Evolutionary conservation across 2,113 vertebrate genomes (phyloP).

Genomic region (Hystrix cristata): DNA sequence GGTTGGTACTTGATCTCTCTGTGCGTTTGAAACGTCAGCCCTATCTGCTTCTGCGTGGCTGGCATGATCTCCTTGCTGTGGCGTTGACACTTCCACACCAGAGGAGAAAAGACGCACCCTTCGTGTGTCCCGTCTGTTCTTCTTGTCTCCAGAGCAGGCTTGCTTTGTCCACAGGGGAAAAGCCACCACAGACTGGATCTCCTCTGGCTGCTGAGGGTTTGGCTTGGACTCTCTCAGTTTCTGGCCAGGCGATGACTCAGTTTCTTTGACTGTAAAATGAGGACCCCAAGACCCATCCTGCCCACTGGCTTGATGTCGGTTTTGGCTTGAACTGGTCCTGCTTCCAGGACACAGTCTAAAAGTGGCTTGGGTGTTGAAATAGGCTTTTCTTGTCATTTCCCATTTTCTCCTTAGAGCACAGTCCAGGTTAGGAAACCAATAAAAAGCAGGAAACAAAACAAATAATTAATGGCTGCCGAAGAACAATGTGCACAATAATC

Average conservation of each 20-base stretch:
- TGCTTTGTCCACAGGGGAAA: slow-evolving; percentile 73
- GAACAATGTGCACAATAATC: not conserved
- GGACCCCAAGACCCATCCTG: not conserved
- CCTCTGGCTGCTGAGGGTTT: not conserved
- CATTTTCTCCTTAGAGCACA: slow-evolving; percentile 14
- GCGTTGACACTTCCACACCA: slow-evolving; percentile 58
- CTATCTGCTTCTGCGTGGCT: slow-evolving; percentile 71
- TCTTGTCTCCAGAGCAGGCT: slow-evolving; percentile 77
- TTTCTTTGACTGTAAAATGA: slow-evolving; percentile 48
- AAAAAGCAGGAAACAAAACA: slow-evolving; percentile 35
- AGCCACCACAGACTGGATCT: not conserved
- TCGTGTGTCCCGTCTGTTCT: slow-evolving; percentile 7
- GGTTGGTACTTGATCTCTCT: slow-evolving; percentile 88
- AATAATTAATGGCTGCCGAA: not conserved
- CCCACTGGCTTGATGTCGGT: not conserved
- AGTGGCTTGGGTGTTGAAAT: slow-evolving; percentile 52
- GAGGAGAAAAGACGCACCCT: slow-evolving; percentile 70
- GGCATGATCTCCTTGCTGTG: slow-evolving; percentile 72
- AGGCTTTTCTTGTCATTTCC: slow-evolving; percentile 30
- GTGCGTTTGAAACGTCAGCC: slow-evolving; percentile 78
- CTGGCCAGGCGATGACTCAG: slow-evolving; percentile 12
- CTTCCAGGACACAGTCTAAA: slow-evolving; percentile 20
- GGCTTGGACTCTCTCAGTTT: not conserved
- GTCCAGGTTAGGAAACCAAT: not conserved
- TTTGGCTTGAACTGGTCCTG: not conserved